Evolutionary conservation across 2,797 vertebrate species (phyloP).

Genomic region (Girardinus metallicus): DNA sequence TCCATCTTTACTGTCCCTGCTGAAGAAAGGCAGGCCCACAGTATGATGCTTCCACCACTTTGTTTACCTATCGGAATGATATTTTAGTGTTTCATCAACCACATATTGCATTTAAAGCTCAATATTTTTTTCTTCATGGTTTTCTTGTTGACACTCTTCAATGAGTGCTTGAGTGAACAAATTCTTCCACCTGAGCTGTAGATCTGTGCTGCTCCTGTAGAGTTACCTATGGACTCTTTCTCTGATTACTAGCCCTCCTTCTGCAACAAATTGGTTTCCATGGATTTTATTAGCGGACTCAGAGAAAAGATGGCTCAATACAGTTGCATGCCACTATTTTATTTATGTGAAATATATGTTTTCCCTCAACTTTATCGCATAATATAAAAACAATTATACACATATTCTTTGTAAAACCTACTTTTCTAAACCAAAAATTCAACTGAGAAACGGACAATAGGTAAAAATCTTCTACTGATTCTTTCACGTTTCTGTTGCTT

Average conservation of each 20-base stretch:
- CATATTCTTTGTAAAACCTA: conserved; percentile 7
- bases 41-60: neutral
- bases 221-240: neutral
- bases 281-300: neutral
- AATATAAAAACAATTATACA: neutral
- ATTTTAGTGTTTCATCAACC: neutral
- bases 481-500: conserved; percentile 42
- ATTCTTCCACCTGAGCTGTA: neutral
- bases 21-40: neutral
- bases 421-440: conserved; percentile 10
- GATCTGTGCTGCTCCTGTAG: neutral
- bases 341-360: neutral
- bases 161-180: neutral
- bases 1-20: neutral
- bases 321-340: neutral
- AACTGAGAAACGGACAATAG: neutral
- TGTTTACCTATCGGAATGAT: neutral
- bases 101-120: neutral
- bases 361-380: neutral
- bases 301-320: neutral
- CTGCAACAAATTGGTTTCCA: neutral
- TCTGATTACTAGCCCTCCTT: neutral
- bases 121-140: neutral
- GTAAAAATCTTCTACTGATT: conserved; percentile 35
- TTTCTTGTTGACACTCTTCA: neutral